phyloP scores from a whole-genome alignment of 2,113 vertebrate genomes.

The Hoplias malabaricus region DNA sequence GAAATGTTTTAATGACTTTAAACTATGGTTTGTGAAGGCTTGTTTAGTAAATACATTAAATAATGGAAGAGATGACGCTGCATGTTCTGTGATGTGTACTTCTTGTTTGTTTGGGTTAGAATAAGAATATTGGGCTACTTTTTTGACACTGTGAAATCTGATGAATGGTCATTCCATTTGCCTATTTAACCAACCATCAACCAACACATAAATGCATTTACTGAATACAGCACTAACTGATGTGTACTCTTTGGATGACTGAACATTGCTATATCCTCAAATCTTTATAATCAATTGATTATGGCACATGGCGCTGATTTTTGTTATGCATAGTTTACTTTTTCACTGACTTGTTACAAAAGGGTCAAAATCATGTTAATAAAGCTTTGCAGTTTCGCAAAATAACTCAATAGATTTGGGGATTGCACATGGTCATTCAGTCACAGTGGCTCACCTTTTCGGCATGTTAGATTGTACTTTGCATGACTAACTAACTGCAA shows the following conservation, averaged over 20 bases:
- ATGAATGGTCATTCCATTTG: slow-evolving; percentile 24
- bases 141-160: slow-evolving; percentile 2
- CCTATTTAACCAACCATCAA: neutral
- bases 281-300: neutral
- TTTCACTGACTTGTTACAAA: no score
- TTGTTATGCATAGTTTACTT: no score
- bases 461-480: slow-evolving; percentile 51
- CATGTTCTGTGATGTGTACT: neutral
- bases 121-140: neutral
- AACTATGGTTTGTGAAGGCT: neutral
- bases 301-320: no score
- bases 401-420: slow-evolving; percentile 53
- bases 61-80: neutral
- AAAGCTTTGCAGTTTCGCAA: neutral
- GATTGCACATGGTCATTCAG: slow-evolving; percentile 35
- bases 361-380: no score
- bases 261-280: slow-evolving; percentile 26
- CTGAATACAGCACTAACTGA: neutral
- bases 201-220: neutral
- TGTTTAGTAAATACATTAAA: neutral
- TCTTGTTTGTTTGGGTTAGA: neutral
- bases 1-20: neutral
- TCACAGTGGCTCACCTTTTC: slow-evolving; percentile 31
- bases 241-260: neutral
- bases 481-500: slow-evolving; percentile 65